Base-by-base conservation (phyloP, 2,113 vertebrate genomes). In the Ardeotis arabs region DNA sequence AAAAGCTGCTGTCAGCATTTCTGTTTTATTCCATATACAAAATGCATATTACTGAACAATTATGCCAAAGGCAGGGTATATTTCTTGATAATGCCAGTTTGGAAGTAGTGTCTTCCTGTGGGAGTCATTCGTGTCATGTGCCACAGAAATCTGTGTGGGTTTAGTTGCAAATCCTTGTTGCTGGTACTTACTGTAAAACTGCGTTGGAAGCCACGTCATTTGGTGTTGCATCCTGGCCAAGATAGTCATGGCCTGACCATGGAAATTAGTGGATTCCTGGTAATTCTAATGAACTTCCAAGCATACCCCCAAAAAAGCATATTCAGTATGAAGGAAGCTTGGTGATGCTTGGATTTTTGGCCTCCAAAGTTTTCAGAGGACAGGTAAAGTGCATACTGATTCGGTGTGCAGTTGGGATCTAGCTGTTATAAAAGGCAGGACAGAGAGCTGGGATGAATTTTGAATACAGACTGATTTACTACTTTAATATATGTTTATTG, bases 1-100 rank as follows among this genome's bases (percentile, higher is more conserved):
- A 84, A 96, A 96, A 81, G 84, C 84, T 87, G 79, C 84, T 55
- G 90, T 97, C 98, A 98, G 97, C 97, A 97, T 93, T 98, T 97
- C 96, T 96, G 74, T 93, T 96, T 93, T 84, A 88, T 95, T 74
- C 93, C 44, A 67, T 89, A 88, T 39, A 90, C 47, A 78, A 95
- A 97, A 95, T 95, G 84, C 64, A 58, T 87, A 70, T 73, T 88
- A 75, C 94, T 96, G 97, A 98, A 97, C 91, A 95, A 91, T 98
- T 97, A 97, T 76, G 84, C 90, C 63, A 93, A 91, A 97, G 87
- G 67, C 87, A 85, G 27, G 72, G 90, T 96, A 73, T 64, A 45
- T 72, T 91, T 84, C 94, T 96, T 93, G 85, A 84, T 89, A 94
- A 90, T 33, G 14, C 77, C 75, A 73, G 53, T 94, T 94, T 96